Evolutionary conservation across 2,113 vertebrate genomes (phyloP), one percentile per base, ranked within the genome.

Genomic region (Brienomyrus brachyistius): DNA sequence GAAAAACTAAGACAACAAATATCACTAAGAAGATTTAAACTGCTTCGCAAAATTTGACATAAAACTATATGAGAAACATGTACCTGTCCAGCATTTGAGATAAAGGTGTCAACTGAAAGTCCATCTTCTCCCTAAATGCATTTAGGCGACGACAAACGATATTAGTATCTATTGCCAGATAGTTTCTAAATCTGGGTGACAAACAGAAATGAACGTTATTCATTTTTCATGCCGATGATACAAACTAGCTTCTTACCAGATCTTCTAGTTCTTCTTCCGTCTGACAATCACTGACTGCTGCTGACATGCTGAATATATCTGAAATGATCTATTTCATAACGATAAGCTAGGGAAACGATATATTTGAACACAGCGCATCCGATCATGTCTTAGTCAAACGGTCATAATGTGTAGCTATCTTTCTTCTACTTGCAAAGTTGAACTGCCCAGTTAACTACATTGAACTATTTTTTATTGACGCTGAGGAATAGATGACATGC

Each of bases 81-180:
- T 95, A 98, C 97, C 95, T 92, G 91, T 88, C 96, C 96, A 6
- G 91, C 90, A 89, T 96, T 96, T 0, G 96, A 97, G 87, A 95
- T 92, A 45, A 95, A 96, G 88, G 95, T 96, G 27, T 94, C 90
- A 47, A 95, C 94, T 66, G 96, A 97, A 35, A 96, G 93, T 92
- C 93, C 94, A 90, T 97, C 97, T 88, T 97, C 97, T 47, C 94
- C 96, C 97, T 98, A 89, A 90, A 93, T 92, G 1, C 93, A 88
- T 94, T 0, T 91, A 51, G 35, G 40, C 17, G 7, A 17, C 19
- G 8, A 43, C 74, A 80, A 43, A 80, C 31, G 13, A 43, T 19
- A 40, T 15, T 45, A 88, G 5, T 10, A 45, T 2, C 6, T 2
- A 27, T 52, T 43, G 19, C 17, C 40, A 15, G 19, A 10, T 82